Percentiles rank a stretch among this genome's conserved stretches.
These are phyloP conservation scores for Eurystomus gularis DNA, from an alignment of 2,113 vertebrate genomes.

Conservation along the genomic window DNA sequence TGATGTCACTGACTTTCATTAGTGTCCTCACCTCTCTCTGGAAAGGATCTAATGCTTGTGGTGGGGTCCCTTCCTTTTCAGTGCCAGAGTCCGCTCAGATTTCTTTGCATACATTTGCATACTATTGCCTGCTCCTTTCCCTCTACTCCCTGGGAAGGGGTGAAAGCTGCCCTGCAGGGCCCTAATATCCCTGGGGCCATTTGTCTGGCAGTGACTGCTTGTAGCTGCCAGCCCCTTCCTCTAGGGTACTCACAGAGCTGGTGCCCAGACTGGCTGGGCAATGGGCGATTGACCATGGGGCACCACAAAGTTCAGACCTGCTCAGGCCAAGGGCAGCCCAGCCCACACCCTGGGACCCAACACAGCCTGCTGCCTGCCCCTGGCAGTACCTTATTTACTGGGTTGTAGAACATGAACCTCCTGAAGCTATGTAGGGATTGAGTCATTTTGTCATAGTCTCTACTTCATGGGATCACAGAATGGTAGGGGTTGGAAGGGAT, in stretches of 20 bases:
- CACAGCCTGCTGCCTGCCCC: background rate
- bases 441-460: background rate
- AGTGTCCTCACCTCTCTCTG: fast-evolving
- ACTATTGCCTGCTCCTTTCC: background rate
- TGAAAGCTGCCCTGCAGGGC: background rate
- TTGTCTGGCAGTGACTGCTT: fast-evolving
- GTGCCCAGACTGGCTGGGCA: too few species aligned
- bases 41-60: background rate
- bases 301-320: too few species aligned
- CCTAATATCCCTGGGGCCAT: fast-evolving
- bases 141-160: background rate
- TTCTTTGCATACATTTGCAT: background rate
- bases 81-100: background rate
- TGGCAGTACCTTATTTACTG: background rate
- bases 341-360: fast-evolving
- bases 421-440: background rate
- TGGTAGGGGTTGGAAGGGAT: too few species aligned
- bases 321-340: background rate
- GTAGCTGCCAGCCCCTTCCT: background rate
- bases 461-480: too few species aligned
- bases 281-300: too few species aligned
- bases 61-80: background rate
- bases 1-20: background rate
- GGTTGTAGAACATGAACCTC: background rate
- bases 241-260: fast-evolving